phyloP scores from a whole-genome alignment of 2,888 invertebrate genomes.

The Aspidiotus rigidus region DNA sequence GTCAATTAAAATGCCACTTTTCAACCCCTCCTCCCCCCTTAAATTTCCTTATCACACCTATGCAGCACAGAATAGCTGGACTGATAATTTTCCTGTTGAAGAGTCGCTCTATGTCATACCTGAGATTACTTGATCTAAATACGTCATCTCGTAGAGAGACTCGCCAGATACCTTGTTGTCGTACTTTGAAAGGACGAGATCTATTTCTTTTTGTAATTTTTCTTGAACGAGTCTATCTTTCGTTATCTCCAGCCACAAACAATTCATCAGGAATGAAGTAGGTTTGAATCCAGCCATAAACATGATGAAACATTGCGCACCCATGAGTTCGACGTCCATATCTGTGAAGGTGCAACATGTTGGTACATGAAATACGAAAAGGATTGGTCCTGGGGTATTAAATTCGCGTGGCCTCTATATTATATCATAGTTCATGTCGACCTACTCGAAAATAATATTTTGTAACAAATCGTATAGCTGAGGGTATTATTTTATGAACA shows the following conservation, averaged over 20 bases:
- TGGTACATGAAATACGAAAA: not conserved
- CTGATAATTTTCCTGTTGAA: no score
- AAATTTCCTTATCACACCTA: no score
- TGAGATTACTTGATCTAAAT: conserved; percentile 30
- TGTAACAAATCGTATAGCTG: no score
- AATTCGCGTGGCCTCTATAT: no score
- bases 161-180: conserved; percentile 18
- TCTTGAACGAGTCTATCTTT: conserved; percentile 17
- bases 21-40: no score
- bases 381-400: no score
- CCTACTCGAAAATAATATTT: no score
- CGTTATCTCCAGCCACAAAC: conserved; percentile 19
- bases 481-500: no score
- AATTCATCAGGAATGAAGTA: conserved; percentile 9
- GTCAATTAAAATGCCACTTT: no score
- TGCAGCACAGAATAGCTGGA: no score
- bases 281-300: conserved; percentile 31
- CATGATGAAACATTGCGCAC: conserved; percentile 24
- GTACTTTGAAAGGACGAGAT: not conserved
- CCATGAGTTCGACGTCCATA: conserved; percentile 13
- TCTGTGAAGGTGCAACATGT: conserved; percentile 11
- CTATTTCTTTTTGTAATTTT: conserved; percentile 19
- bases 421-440: no score
- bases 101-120: conserved; percentile 4
- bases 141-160: conserved; percentile 26